A percentile compares a stretch with the other conserved stretches of the same genome.
phyloP scores from a whole-genome alignment of 2,797 vertebrate species.

The Taenioides sp. region DNA sequence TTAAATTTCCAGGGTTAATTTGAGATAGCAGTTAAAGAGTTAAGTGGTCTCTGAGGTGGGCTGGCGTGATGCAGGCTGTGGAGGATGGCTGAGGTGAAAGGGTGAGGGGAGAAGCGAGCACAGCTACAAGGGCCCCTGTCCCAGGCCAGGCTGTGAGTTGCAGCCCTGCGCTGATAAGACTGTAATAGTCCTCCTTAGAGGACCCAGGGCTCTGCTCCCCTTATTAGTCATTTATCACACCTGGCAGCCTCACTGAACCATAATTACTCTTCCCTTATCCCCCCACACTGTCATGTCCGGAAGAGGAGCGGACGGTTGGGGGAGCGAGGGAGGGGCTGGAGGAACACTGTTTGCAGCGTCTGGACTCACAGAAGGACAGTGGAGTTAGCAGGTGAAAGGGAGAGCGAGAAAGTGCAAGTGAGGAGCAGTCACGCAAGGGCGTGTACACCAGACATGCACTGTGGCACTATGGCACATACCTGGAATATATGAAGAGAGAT shows the following conservation, averaged over 20 bases:
- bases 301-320: conserved; percentile 69
- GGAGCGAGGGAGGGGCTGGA: conserved; percentile 60
- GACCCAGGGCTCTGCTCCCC: conserved; percentile 88
- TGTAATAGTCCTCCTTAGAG: conserved; percentile 99
- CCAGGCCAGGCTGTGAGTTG: conserved; percentile 82
- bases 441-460: conserved; percentile 46
- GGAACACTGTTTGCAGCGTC: conserved; percentile 60
- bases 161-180: conserved; percentile 95
- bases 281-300: conserved; percentile 94
- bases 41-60: conserved; percentile 72
- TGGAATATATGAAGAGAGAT: conserved; percentile 65
- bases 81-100: conserved; percentile 70
- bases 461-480: conserved; percentile 75
- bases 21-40: conserved; percentile 51
- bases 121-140: conserved; percentile 82
- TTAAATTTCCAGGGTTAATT: conserved; percentile 21
- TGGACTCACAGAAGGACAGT: conserved; percentile 58
- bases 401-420: conserved; percentile 51
- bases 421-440: conserved; percentile 52
- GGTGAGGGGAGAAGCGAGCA: conserved; percentile 71
- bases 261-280: conserved; percentile 99
- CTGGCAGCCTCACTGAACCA: conserved; percentile 99
- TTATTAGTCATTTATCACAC: conserved; percentile 99
- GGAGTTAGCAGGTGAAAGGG: conserved; percentile 45
- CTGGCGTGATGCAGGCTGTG: conserved; percentile 62